Percentiles rank a stretch among this genome's conserved stretches.
These are phyloP conservation scores for Drosophila fuyamai DNA, from an alignment of 1,140 invertebrate species.

Conservation along the genomic window DNA sequence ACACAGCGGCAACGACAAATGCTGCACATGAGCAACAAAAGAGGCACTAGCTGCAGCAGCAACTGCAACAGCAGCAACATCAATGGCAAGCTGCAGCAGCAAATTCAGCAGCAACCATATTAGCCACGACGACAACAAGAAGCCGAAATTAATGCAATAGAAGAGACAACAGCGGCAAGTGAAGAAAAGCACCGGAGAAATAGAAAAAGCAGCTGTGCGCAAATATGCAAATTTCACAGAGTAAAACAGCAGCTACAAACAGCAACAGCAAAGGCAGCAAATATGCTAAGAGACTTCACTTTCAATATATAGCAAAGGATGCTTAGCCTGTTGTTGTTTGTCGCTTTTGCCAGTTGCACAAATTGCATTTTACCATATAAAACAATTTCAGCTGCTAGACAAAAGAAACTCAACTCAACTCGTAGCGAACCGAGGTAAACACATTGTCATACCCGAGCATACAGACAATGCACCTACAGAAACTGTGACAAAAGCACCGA, in stretches of 20 bases:
- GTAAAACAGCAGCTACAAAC: conserved; percentile 64
- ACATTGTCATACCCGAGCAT: conserved; percentile 43
- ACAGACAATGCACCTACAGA: conserved; percentile 46
- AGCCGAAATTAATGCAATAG: conserved; percentile 81
- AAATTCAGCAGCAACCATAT: conserved; percentile 61
- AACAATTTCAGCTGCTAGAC: conserved; percentile 77
- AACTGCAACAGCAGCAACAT: conserved; percentile 26
- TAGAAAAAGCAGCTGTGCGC: conserved; percentile 77
- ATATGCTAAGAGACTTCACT: conserved; percentile 83
- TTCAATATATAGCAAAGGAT: conserved; percentile 82
- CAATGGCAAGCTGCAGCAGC: conserved; percentile 10
- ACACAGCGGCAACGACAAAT: conserved; percentile 76
- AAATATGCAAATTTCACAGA: conserved; percentile 80
- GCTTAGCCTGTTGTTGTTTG: conserved; percentile 69
- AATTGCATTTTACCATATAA: conserved; percentile 83
- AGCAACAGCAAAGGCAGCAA: conserved; percentile 57
- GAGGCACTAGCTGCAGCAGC: conserved; percentile 45
- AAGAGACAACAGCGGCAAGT: conserved; percentile 67
- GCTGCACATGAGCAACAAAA: conserved; percentile 68
- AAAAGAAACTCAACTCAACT: conserved; percentile 68
- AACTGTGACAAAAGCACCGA: conserved; percentile 71
- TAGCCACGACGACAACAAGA: conserved; percentile 69
- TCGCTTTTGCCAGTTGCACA: conserved; percentile 81
- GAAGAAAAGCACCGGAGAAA: conserved; percentile 68
- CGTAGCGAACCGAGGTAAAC: conserved; percentile 32